Base-by-base conservation (phyloP, 1,140 invertebrate species). In the Drosophila tsacasi region DNA sequence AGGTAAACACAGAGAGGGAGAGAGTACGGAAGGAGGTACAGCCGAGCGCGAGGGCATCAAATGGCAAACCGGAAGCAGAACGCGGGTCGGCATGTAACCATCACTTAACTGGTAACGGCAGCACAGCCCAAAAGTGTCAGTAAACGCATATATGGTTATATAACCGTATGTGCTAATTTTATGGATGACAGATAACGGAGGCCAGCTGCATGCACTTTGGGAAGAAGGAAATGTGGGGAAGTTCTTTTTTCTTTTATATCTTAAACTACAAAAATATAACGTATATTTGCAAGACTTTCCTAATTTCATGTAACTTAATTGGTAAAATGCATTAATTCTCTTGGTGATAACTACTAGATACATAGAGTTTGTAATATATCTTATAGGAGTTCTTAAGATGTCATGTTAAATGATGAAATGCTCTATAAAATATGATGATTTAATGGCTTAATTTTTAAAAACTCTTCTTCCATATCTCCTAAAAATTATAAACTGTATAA, bases 161-260 rank as follows among this genome's bases (percentile, higher is more conserved):
- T 72, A 79, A 47, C 67, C 49, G 63, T 68, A 55, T 68, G 67
- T 68, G 64, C 67, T 71, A 71, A 71, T 71, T 68, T 71, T 46
- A 71, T 66, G 67, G 32, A 23, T 35, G 47, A 68, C 65, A 67
- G 49, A 71, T 69, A 55, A 69, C 44, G 42, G n/a, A 39, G 39
- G n/a, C 21, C 58, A 65, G 63, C 63, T 65, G 63, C 10, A 32
- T 62, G 21, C 63, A 65, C 37, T 62, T 15, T 19, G 21, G 10
- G 23, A 44, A 44, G 25, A 59, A 15, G 30, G 52, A 55, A 55
- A 37, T 55, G 5, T 3, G 3, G 5, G 5, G 19, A 21, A 23
- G 21, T 6, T 15, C n/a, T n/a, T 37, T 37, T 6, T 21, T 21
- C n/a, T 5, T 54, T 19, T 19, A 13, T 32, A 19, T 52, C 9